phyloP scores from a whole-genome alignment of 2,113 vertebrate species.

The Amblyopsis rosae region DNA sequence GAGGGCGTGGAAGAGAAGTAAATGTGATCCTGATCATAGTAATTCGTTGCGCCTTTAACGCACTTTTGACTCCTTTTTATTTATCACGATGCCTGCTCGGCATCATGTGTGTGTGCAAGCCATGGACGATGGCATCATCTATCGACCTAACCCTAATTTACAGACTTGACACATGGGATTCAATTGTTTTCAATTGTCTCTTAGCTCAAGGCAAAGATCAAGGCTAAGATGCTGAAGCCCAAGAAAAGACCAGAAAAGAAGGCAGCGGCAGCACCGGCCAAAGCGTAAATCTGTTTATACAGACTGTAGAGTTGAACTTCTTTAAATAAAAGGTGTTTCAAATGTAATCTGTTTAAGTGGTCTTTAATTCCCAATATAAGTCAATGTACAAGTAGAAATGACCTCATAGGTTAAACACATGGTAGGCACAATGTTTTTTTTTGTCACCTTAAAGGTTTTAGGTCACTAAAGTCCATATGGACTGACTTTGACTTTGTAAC shows the following conservation, averaged over 20 bases:
- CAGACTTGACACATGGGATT: no score
- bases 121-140: no score
- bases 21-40: no score
- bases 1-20: no score
- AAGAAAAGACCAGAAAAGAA: slow-evolving; percentile 65
- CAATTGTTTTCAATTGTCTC: no score
- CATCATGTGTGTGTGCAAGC: no score
- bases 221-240: slow-evolving; percentile 79
- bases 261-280: slow-evolving; percentile 22
- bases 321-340: slow-evolving; percentile 57
- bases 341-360: slow-evolving; percentile 36
- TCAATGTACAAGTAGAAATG: slow-evolving; percentile 18
- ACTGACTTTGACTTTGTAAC: no score
- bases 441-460: no score
- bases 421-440: slow-evolving; percentile 54
- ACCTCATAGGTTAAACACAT: not conserved
- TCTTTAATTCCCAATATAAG: slow-evolving; percentile 31
- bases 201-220: slow-evolving; percentile 30
- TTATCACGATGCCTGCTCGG: no score
- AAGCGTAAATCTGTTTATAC: slow-evolving; percentile 57
- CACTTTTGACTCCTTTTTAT: no score
- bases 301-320: slow-evolving; percentile 64
- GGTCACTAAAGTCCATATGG: not conserved
- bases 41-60: no score
- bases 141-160: no score